Percentiles rank a stretch among this genome's conserved stretches.
phyloP scores from a whole-genome alignment of 2,113 vertebrate genomes.

The Brachyistius frenatus region DNA sequence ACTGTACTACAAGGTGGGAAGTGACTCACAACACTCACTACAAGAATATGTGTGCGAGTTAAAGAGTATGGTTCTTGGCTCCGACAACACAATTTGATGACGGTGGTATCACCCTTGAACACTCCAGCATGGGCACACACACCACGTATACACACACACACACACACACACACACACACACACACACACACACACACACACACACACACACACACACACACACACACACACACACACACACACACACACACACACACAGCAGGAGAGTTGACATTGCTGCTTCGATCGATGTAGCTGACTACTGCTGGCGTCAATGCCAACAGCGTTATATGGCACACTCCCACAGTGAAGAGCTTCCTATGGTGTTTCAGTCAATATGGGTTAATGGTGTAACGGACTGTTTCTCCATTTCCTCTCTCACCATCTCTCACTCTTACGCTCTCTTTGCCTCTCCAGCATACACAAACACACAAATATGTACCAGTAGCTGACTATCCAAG shows the following conservation, averaged over 20 bases:
- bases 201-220: conserved; percentile 45
- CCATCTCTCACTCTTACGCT: conserved; percentile 11
- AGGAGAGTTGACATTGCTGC: conserved; percentile 74
- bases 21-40: conserved; percentile 33
- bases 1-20: conserved; percentile 53
- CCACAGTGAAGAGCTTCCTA: conserved; percentile 71
- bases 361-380: conserved; percentile 74
- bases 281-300: conserved; percentile 71
- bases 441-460: conserved; percentile 31
- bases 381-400: conserved; percentile 74
- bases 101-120: conserved; percentile 46
- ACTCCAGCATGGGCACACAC: conserved; percentile 28
- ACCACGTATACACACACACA: background rate
- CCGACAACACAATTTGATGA: conserved; percentile 46
- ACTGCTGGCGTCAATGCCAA: conserved; percentile 73
- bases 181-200: conserved; percentile 37
- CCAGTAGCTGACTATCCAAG: conserved; percentile 54
- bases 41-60: conserved; percentile 27
- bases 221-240: conserved; percentile 25
- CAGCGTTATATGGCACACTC: conserved; percentile 74
- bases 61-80: conserved; percentile 23
- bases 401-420: conserved; percentile 49
- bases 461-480: conserved; percentile 44
- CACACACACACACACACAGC: conserved; percentile 41
- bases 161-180: conserved; percentile 12